Base-by-base conservation (phyloP, 2,888 invertebrate species). In the Psylliodes chrysocephalus region DNA sequence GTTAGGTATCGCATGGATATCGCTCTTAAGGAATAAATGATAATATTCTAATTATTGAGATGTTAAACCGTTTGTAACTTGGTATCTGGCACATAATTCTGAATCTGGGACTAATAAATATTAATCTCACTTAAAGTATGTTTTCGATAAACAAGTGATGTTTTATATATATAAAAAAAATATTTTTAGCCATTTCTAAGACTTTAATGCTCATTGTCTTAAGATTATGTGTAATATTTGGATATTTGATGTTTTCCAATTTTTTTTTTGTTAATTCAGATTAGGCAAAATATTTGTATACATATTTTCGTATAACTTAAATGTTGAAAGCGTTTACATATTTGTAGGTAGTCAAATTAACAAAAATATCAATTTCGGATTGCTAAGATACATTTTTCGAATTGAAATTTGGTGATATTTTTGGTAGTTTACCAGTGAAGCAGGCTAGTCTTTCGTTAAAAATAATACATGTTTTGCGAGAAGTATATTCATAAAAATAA, bases 191-290 rank as follows among this genome's bases (percentile, higher is more conserved):
- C 14, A 38, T 14, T 12, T 38, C 38, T 42, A 18, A 42, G 17
- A 17, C 42, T 18, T 7, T 0, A 55, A 55, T 55, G 55, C 55
- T 46, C 55, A 55, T 55, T 46, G 15, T 5, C 30, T 55, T 55
- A 19, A 14, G 17, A 30, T 44, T 15, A 25, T 22, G 15, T 18
- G n/a, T 30, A 12, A 51, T 10, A 14, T 53, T 44, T 55, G 44
- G 44, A 55, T 55, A 44, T 55, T 55, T 55, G 30, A 44, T 55
- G 44, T 55, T 44, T 46, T 44, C 55, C 55, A 46, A 46, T 10
- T 1, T 4, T 40, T 33, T 14, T 54, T 54, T 55, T 55, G 15
- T 17, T 38, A 7, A 10, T 33, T 10, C 33, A 51, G 8, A 10
- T 42, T 18, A 54, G 30, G 30, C 17, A 42, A 54, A 38, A 53